These are phyloP conservation scores for Protomyctophum bolini DNA, from an alignment of 2,113 vertebrate species.

Conservation along the genomic window DNA sequence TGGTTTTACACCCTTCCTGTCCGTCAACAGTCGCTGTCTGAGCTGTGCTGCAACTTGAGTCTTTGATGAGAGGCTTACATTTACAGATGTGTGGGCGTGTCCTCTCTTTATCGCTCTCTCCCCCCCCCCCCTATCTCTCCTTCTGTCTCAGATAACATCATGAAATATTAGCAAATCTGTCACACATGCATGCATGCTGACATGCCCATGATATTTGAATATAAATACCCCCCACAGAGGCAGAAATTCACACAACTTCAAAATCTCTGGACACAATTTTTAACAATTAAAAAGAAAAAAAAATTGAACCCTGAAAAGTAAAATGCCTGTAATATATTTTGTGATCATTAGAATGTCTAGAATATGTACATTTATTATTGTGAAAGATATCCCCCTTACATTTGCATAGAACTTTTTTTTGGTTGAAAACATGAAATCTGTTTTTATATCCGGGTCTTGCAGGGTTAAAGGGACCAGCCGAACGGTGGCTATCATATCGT, in stretches of 20 bases:
- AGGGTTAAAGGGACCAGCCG: not conserved
- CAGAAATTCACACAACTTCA: too few relatives aligned
- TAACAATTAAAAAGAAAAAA: too few relatives aligned
- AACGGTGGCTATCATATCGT: not conserved
- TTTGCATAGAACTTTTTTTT: too few relatives aligned
- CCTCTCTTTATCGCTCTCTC: not conserved
- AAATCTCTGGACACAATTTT: too few relatives aligned
- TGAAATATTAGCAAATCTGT: constrained; percentile 15
- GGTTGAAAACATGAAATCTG: too few relatives aligned
- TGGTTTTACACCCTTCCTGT: constrained; percentile 57
- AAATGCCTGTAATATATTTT: too few relatives aligned
- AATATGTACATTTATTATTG: too few relatives aligned
- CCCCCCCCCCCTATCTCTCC: not conserved
- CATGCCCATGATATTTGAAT: not conserved
- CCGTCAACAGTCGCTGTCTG: constrained; percentile 57
- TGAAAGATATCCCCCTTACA: too few relatives aligned
- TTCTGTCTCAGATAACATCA: not conserved
- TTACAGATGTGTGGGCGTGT: not conserved
- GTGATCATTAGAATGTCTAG: too few relatives aligned
- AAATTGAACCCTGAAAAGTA: too few relatives aligned
- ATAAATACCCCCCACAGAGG: too few relatives aligned
- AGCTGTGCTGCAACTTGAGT: constrained; percentile 32
- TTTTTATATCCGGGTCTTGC: too few relatives aligned
- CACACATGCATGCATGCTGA: constrained; percentile 10
- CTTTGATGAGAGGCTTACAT: constrained; percentile 30